Percentiles rank a stretch among this genome's conserved stretches.
phyloP scores from a whole-genome alignment of 2,888 invertebrate species.

The Rhamphomyia laevipes region DNA sequence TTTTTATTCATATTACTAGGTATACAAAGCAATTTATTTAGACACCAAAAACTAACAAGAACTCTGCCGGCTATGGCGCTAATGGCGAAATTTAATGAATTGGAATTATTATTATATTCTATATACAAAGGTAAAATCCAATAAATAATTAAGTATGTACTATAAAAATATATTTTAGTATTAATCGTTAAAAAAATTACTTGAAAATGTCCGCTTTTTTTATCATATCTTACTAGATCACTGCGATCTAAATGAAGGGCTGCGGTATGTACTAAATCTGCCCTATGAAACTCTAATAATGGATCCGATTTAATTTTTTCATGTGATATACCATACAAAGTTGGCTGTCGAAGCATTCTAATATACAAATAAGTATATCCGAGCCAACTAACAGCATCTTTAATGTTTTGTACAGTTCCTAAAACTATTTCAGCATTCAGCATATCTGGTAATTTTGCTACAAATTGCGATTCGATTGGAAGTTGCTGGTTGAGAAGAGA shows the following conservation, averaged over 20 bases:
- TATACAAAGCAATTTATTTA: too few species aligned
- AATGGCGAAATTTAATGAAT: too few species aligned
- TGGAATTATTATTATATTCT: too few species aligned
- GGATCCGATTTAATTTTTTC: conserved; percentile 74
- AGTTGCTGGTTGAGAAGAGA: conserved; percentile 96
- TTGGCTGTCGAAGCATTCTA: conserved; percentile 83
- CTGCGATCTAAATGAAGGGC: conserved; percentile 83
- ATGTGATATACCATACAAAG: conserved; percentile 74
- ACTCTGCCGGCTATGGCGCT: too few species aligned
- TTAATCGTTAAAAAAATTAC: conserved; percentile 46
- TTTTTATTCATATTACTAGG: too few species aligned
- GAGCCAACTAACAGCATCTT: conserved; percentile 82
- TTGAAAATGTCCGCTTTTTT: conserved; percentile 78
- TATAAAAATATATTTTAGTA: neutral
- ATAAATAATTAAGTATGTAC: too few species aligned
- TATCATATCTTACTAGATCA: conserved; percentile 90
- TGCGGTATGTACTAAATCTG: conserved; percentile 93
- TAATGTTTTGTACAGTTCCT: conserved; percentile 78
- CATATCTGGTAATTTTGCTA: conserved; percentile 89
- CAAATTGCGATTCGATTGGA: conserved; percentile 94
- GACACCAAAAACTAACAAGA: too few species aligned
- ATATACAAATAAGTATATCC: conserved; percentile 97
- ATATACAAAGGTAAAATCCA: too few species aligned
- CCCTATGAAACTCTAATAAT: conserved; percentile 75
- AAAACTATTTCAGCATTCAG: conserved; percentile 96